Conservation (phyloP, 1,140 invertebrate genomes). For the Triops cancriformis region DNA sequence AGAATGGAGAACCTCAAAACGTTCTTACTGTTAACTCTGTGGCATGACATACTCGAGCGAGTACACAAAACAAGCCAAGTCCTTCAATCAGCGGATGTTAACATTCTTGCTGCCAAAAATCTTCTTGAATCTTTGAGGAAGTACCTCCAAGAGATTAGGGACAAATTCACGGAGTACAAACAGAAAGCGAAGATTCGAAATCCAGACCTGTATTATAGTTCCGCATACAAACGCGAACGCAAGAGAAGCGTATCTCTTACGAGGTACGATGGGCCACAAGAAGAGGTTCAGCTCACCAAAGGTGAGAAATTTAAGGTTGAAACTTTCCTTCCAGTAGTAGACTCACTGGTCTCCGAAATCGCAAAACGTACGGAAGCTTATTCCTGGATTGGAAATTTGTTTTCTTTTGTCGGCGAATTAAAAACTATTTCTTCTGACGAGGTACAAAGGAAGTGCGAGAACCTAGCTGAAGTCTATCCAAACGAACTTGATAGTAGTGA, state of each 20-base stretch:
- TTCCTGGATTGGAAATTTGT: not conserved
- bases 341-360: not conserved
- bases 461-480: not conserved
- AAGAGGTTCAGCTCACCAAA: not conserved
- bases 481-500: not conserved
- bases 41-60: not conserved
- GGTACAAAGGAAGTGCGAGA: not conserved
- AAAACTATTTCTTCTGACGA: too few species aligned
- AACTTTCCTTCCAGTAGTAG: not conserved
- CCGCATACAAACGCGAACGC: not conserved
- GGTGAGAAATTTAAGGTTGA: not conserved
- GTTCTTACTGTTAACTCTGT: not conserved
- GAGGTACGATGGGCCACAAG: not conserved
- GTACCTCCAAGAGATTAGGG: too few species aligned
- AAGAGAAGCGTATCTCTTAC: not conserved
- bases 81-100: not conserved
- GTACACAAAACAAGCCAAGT: not conserved
- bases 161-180: too few species aligned
- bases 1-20: not conserved
- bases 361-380: not conserved
- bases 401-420: not conserved
- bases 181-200: too few species aligned
- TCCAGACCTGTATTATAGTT: not conserved
- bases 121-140: too few species aligned
- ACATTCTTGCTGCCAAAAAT: not conserved